Evolutionary conservation across 2,888 invertebrate species (phyloP).

Genomic region (Ephialtes manifestator): DNA sequence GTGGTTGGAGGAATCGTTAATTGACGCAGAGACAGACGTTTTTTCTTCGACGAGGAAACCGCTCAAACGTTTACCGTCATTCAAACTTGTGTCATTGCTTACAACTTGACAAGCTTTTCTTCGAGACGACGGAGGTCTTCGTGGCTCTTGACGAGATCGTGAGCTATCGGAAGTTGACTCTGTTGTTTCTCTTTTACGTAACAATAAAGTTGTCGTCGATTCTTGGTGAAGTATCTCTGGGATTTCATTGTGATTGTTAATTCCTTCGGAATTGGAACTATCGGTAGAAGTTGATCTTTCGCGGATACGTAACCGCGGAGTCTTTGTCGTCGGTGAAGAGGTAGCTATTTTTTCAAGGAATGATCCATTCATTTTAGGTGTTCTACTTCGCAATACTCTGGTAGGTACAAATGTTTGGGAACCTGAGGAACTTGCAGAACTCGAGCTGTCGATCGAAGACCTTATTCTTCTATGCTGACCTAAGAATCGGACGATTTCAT

Average conservation of each 20-base stretch:
- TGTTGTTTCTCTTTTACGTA: neutral
- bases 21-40: neutral
- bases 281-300: neutral
- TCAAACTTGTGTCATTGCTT: neutral
- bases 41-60: neutral
- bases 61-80: no score
- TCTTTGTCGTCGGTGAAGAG: neutral
- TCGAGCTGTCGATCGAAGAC: neutral
- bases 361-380: neutral
- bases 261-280: neutral
- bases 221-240: neutral
- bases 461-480: slow-evolving; percentile 15
- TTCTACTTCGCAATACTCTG: neutral
- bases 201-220: neutral
- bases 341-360: neutral
- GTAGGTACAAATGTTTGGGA: neutral
- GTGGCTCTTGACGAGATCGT: neutral
- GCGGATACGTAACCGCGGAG: neutral
- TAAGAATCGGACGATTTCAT: slow-evolving; percentile 55
- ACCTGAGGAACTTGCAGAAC: neutral
- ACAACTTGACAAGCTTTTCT: neutral
- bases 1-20: neutral
- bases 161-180: neutral
- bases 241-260: neutral
- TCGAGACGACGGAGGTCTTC: slow-evolving; percentile 1